Conservation (phyloP, 2,888 invertebrate genomes). For the Uropetala carovei region DNA sequence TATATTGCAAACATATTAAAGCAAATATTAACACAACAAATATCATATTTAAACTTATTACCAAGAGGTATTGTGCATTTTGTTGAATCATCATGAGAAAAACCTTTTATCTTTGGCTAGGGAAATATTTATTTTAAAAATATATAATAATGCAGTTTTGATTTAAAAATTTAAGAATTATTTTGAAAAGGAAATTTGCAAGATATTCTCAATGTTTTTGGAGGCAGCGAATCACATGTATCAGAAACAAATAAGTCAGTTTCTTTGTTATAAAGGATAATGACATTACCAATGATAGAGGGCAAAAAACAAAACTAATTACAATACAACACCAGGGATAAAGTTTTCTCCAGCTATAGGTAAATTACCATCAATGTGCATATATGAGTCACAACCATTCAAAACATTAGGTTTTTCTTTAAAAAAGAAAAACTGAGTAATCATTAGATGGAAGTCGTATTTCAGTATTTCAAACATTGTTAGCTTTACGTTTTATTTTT, state of each 20-base stretch:
- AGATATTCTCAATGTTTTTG: not conserved
- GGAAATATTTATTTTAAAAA: constrained; percentile 45
- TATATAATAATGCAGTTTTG: constrained; percentile 44
- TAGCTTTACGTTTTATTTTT: constrained; percentile 24
- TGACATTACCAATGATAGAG: constrained; percentile 18
- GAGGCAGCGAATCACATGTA: constrained; percentile 29
- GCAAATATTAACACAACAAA: constrained; percentile 25
- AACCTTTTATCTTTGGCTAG: constrained; percentile 48
- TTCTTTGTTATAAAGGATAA: not conserved
- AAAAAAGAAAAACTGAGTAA: constrained; percentile 18
- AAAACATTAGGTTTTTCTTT: constrained; percentile 34
- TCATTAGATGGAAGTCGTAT: constrained; percentile 52
- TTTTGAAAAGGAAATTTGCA: constrained; percentile 3
- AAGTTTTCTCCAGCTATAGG: constrained; percentile 5
- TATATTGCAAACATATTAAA: constrained; percentile 31
- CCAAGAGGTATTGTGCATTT: constrained; percentile 46
- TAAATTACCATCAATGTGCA: constrained; percentile 37
- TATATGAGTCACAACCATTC: constrained; percentile 58
- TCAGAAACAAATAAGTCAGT: constrained; percentile 23
- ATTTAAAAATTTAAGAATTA: constrained; percentile 43
- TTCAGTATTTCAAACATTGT: constrained; percentile 50
- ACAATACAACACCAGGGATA: constrained; percentile 18
- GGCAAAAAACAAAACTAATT: constrained; percentile 32
- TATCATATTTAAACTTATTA: constrained; percentile 20
- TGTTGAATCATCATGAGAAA: constrained; percentile 40